Evolutionary conservation across 2,797 vertebrate species (phyloP), one percentile per base, ranked within the genome.

Genomic region (Oceanodroma leucorhoa): DNA sequence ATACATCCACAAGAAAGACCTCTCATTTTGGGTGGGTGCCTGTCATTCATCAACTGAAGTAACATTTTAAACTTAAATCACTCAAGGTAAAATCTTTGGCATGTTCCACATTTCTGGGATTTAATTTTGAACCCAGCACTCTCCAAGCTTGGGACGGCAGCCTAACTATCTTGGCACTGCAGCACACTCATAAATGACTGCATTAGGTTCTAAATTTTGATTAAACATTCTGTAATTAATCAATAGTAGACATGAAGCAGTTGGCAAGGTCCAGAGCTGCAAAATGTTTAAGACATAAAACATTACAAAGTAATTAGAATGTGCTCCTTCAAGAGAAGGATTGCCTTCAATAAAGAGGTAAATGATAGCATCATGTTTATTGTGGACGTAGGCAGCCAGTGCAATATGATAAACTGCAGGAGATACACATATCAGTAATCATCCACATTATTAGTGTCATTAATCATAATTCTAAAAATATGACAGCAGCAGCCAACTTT

Each of bases 311-410:
- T 98, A 98, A 98, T 98, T 98, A 98, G 98, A 98, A 98, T 98
- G 96, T 94, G 96, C 97, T 98, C 97, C 96, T 98, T 98, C 98
- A 97, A 97, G 97, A 98, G 98, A 98, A 98, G 97, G 97, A 98
- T 98, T 98, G 97, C 97, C 98, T 98, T 98, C 98, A 98, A 98
- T 98, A 98, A 97, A 97, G 98, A 98, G 98, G 98, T 99, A 99
- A 99, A 99, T 98, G 98, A 99, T 98, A 98, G 98, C 98, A 98
- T 97, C 97, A 91, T 99, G 98, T 99, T 99, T 99, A 99, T 98
- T 98, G 98, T 98, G 96, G 98, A 98, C 96, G 98, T 98, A 99
- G 98, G 98, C 97, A 98, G 98, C 98, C 98, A 98, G 98, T 98
- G 98, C 98, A 98, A 98, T 97, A 98, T 98, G 98, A 99, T 98